Evolutionary conservation across 2,113 vertebrate species (phyloP), one percentile per base, ranked within the genome.

Genomic region (Vulpes lagopus): DNA sequence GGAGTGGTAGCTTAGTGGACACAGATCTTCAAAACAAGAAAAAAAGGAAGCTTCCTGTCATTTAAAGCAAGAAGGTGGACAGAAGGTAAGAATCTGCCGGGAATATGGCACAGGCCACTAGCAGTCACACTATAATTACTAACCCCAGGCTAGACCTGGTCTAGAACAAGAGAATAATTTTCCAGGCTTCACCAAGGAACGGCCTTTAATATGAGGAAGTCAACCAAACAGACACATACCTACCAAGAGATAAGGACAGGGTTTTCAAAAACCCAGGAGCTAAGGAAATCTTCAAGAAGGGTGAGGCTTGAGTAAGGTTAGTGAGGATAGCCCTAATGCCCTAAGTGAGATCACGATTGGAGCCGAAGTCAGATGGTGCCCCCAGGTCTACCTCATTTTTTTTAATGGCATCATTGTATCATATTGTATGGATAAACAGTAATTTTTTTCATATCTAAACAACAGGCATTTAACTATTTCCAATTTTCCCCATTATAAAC

Each of bases 181-280:
- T 91, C 84, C 80, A 79, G 79, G 35, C 19, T 65, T 95, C 43
- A 43, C 32, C 38, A 69, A 69, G 80, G 73, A 86, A 62, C 51
- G 74, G 92, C n/a, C 38, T 96, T 96, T 95, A 91, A 49, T 60
- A 73, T 79, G 23, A 90, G 25, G 11, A 97, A 84, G 51, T 94
- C n/a, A 83, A 53, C 17, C 59, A 64, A 73, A 74, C 0, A 93
- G 35, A 69, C 3, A 57, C 49, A 92, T 82, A n/a, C 84, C 82
- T 95, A 84, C 76, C n/a, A 74, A 35, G 57, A 95, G 23, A 38
- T n/a, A 17, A 81, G 19, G 86, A 79, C 25, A 64, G 81, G 55
- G 27, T 89, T 95, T 96, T 91, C 76, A 91, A 91, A 51, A 27
- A 8, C 57, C 17, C 5, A 53, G 38, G 74, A 95, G 43, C 51